Percentiles rank a stretch among this genome's conserved stretches.
Evolutionary conservation across 2,113 vertebrate genomes (phyloP).

Genomic region (Tichodroma muraria): DNA sequence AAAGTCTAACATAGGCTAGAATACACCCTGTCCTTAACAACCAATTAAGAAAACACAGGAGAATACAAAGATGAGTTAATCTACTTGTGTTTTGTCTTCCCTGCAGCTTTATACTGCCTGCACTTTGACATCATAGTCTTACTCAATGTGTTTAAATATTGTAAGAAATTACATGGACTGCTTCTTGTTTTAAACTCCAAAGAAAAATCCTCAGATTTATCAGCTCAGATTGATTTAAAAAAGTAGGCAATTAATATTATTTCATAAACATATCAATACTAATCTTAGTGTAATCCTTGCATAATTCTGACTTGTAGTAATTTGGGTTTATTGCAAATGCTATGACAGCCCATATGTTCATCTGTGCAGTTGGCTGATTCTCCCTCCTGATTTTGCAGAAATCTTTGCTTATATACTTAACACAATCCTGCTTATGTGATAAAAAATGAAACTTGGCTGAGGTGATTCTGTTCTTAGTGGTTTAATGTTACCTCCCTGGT

Average conservation of each 20-base stretch:
- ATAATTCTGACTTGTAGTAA: not conserved
- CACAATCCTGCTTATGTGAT: not conserved
- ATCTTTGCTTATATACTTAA: not conserved
- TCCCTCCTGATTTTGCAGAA: not conserved
- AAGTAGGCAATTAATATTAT: not conserved
- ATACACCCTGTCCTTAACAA: not conserved
- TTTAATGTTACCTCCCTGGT: not conserved
- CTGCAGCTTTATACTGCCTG: not conserved
- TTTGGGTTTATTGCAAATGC: not conserved
- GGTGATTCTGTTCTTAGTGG: not conserved
- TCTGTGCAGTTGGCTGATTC: not conserved
- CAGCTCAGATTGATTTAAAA: not conserved
- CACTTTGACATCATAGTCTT: not conserved
- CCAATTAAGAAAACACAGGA: rapidly evolving
- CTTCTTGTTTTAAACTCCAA: not conserved
- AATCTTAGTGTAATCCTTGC: not conserved
- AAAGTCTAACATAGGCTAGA: not conserved
- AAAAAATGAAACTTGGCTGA: not conserved
- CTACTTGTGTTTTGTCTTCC: not conserved
- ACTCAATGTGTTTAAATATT: not conserved
- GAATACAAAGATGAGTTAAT: not conserved
- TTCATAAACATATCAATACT: not conserved
- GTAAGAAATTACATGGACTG: not conserved
- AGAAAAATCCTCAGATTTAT: not conserved
- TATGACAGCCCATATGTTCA: not conserved